Conservation (phyloP, 2,797 vertebrate genomes). For the Acrocephalus scirpaceus region DNA sequence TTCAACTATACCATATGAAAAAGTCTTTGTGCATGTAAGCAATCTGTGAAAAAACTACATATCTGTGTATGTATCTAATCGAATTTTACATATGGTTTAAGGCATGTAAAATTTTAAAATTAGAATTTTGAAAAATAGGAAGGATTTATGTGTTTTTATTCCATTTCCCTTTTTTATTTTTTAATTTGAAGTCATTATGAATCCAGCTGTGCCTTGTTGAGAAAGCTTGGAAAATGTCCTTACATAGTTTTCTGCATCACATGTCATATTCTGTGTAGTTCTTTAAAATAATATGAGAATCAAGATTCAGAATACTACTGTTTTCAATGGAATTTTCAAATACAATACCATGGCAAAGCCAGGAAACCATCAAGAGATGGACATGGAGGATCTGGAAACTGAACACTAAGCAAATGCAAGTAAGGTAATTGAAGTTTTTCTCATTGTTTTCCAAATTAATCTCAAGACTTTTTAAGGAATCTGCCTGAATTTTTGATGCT, state of each 20-base stretch:
- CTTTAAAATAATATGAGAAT: background rate
- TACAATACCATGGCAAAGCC: background rate
- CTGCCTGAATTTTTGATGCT: background rate
- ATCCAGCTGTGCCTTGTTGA: background rate
- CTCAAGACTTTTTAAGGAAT: background rate
- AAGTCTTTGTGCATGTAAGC: background rate
- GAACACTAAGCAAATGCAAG: background rate
- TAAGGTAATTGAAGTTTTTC: background rate
- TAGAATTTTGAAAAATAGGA: background rate
- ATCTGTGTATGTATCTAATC: background rate
- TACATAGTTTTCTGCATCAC: background rate
- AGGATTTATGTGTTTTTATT: background rate
- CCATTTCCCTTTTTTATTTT: rapidly evolving
- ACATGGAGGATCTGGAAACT: background rate
- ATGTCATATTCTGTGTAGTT: rapidly evolving
- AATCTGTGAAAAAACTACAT: background rate
- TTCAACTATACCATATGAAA: background rate
- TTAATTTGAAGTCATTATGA: background rate
- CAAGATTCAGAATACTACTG: background rate
- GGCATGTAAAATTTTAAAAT: background rate
- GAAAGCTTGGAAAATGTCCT: background rate
- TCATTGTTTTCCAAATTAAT: background rate
- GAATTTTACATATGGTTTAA: background rate
- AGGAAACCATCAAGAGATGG: background rate
- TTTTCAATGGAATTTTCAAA: background rate